Evolutionary conservation across 2,113 vertebrate genomes (phyloP), one percentile per base, ranked within the genome.

Genomic region (Ivindomyrus marchei): DNA sequence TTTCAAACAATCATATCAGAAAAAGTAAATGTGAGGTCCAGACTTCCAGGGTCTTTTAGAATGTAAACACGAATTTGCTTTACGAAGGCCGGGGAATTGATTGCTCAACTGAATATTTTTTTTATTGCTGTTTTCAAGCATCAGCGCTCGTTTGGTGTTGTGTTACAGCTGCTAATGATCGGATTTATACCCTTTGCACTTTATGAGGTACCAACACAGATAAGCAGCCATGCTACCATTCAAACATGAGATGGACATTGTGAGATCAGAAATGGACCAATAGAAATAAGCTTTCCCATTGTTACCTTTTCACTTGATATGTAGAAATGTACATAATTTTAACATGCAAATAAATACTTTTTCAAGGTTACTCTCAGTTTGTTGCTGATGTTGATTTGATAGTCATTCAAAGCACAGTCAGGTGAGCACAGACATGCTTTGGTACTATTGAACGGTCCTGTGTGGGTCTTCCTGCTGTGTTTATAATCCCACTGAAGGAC

Each of bases 321-420:
- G 74, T 89, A 89, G 66, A 84, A 56, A 83, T 83, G 49, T 85
- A 31, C 42, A 50, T 49, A 77, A 47, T 85, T 89, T 89, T 45
- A 24, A 46, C 6, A 85, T 15, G 17, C 15, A 85, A 89, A 89
- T 89, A 89, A 89, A 89, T 85, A 58, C 36, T 46, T 52, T 88
- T 45, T 52, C 19, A 31, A 31, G 17, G 74, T 80, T 77, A 77
- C 31, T 77, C 10, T 74, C 31, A 77, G 77, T 89, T 89, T 89
- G 56, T 45, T 45, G 45, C 50, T 56, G 74, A 9, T 85, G 17
- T 42, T 36, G 9, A 39, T 89, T 83, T 77, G 27, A 27, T 27
- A 66, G 62, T 31, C 56, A 66, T 27, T 66, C 10, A 49, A 50
- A 24, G 42, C 21, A 27, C 7, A n/a, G 42, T n/a, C 10, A 50